Base-by-base conservation (phyloP, 2,113 vertebrate genomes). In the Sylvia atricapilla region DNA sequence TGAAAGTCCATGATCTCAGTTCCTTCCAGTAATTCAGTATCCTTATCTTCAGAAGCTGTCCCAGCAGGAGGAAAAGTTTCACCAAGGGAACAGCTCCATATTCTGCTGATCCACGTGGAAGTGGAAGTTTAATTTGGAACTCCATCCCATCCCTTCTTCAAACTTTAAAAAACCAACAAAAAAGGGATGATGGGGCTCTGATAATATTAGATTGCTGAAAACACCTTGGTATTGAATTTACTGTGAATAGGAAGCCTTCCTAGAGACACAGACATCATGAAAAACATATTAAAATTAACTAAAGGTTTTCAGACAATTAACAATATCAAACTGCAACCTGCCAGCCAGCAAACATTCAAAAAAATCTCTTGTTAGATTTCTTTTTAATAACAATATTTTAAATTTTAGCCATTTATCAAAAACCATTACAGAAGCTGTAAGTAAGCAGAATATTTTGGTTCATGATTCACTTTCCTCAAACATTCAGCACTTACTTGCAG, bases 81-180 rank as follows among this genome's bases (percentile, higher is more conserved):
- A 46, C 97, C 93, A 62, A 97, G 97, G 96, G 96, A 97, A 39
- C 59, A 52, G 24, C 70, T 88, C 93, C 98, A 97, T 47, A 92
- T 74, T 73, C 87, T 82, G 87, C 87, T 69, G 64, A 86, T 91
- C 97, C 97, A 98, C 35, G 87, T 27, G 15, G 5, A 68, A 95
- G 63, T 39, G 72, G 84, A 55, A 47, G 5, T 62, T 43, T 69
- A 68, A 79, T 96, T 64, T 55, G 90, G 86, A 87, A 97, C 90
- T 90, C 88, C 95, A 87, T 97, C 93, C 94, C 18, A 46, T 92
- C 28, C 10, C 68, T 56, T 87, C 7, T 28, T 44, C 27, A 96
- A 98, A 97, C 41, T 86, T 83, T 98, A 89, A 97, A 98, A 98
- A 96, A 97, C 84, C 93, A 98, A 94, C 21, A 56, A 19, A 16